Evolutionary conservation across 2,113 vertebrate species (phyloP).

Genomic region (Campylomormyrus numenius): DNA sequence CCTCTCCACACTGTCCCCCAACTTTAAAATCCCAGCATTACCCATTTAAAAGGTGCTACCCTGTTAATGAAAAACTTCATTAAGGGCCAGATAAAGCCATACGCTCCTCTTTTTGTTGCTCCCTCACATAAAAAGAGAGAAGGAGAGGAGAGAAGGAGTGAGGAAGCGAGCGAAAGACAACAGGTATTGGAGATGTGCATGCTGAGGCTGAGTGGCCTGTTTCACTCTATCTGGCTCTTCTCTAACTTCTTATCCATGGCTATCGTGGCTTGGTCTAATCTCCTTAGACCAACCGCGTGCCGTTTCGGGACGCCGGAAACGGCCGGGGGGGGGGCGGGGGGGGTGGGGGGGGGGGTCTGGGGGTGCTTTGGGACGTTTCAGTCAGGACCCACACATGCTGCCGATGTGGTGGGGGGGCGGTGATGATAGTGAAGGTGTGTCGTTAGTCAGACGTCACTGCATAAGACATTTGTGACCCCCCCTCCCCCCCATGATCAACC

Average conservation of each 20-base stretch:
- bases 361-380: slow-evolving; percentile 54
- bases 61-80: slow-evolving; percentile 18
- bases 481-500: background rate
- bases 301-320: slow-evolving; percentile 51
- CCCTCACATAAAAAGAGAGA: slow-evolving; percentile 2
- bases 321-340: too few relatives aligned
- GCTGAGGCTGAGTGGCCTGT: slow-evolving; percentile 53
- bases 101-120: background rate
- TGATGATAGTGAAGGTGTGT: background rate
- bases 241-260: slow-evolving; percentile 56
- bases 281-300: slow-evolving; percentile 60
- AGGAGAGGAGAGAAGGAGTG: slow-evolving; percentile 4
- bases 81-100: background rate
- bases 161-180: slow-evolving; percentile 42
- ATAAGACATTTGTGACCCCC: background rate
- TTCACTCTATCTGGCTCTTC: slow-evolving; percentile 59
- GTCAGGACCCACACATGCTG: slow-evolving; percentile 51
- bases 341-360: background rate
- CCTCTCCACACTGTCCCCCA: background rate
- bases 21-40: slow-evolving; percentile 2
- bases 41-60: slow-evolving; percentile 13
- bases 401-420: background rate
- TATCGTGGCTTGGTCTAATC: slow-evolving; percentile 60
- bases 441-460: background rate
- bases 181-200: slow-evolving; percentile 55